A percentile compares a stretch with the other conserved stretches of the same genome.
These are phyloP conservation scores for Saturnia pavonia DNA, from an alignment of 2,888 invertebrate species.

Conservation along the genomic window DNA sequence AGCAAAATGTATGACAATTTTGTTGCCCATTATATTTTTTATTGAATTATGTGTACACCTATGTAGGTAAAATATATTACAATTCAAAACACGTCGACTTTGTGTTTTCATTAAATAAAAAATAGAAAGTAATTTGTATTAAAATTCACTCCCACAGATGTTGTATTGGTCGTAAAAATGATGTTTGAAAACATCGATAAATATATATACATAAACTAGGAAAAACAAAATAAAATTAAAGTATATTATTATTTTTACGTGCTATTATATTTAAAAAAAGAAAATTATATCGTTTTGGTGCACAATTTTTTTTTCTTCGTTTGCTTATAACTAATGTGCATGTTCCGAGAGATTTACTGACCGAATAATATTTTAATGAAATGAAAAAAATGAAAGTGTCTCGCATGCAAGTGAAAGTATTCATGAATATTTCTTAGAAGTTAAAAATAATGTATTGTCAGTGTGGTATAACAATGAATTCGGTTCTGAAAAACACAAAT, in stretches of 20 bases:
- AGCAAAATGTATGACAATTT: neutral
- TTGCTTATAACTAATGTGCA: constrained; percentile 16
- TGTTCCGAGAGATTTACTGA: constrained; percentile 27
- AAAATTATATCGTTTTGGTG: neutral
- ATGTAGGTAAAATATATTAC: neutral
- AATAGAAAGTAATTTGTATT: constrained; percentile 4
- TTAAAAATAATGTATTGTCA: constrained; percentile 21
- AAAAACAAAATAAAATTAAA: no score
- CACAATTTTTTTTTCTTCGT: neutral
- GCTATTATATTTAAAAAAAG: neutral
- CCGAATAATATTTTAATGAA: constrained; percentile 28
- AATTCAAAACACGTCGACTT: constrained; percentile 5
- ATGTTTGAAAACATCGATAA: no score
- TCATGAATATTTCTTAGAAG: constrained; percentile 18
- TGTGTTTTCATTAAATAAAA: neutral
- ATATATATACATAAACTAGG: no score
- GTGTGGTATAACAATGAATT: constrained; percentile 11
- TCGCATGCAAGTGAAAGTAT: constrained; percentile 33
- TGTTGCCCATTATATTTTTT: neutral
- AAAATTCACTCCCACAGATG: neutral
- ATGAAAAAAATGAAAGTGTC: constrained; percentile 36
- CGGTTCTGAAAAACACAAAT: neutral
- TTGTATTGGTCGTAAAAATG: neutral
- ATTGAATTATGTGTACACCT: neutral
- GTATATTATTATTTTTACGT: no score